Evolutionary conservation across 2,797 vertebrate species (phyloP), one percentile per base, ranked within the genome.

Genomic region (Dendrocincla fuliginosa): DNA sequence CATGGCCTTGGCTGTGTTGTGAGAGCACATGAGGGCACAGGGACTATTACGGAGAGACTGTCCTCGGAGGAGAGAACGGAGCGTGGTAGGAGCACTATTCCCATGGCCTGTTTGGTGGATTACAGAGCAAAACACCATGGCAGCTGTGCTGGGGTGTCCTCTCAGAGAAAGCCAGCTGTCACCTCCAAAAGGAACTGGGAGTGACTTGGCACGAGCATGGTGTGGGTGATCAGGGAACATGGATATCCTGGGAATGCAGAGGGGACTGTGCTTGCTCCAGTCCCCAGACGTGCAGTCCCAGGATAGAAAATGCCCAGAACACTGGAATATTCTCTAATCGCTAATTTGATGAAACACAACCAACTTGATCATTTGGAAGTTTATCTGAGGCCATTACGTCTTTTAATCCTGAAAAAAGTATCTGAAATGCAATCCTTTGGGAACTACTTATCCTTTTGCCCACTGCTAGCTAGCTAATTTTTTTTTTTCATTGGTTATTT

Each of bases 181-280:
- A 13, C 27, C 88, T 63, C 3, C 33, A 39, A 68, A 71, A 22
- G 42, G 39, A 52, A 22, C 6, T 53, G 50, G 18, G 35, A 69
- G 24, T 11, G 46, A 49, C 25, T 79, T 25, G 5, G 20, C 46
- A 3, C 2, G 56, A 73, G 27, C 0, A 0, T 28, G 57, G 35
- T 65, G 67, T 19, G 30, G 11, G 24, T n/a, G 27, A 25, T 23
- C 57, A 37, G 42, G 37, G 53, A 27, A 28, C 37, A 2, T 2
- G 0, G 5, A 17, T 41, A 35, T 5, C 35, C 33, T 10, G 71
- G 68, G 82, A 69, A 20, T 16, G 56, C 32, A 15, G 49, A n/a
- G 22, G 8, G 47, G 57, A 13, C 6, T 4, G 35, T 22, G 39
- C 67, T 67, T 52, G 25, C 53, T 27, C 37, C 15, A 9, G 25